A percentile compares a stretch with the other conserved stretches of the same genome.
Conservation (phyloP, 1,140 invertebrate genomes). For the Calosoma granatense region DNA sequence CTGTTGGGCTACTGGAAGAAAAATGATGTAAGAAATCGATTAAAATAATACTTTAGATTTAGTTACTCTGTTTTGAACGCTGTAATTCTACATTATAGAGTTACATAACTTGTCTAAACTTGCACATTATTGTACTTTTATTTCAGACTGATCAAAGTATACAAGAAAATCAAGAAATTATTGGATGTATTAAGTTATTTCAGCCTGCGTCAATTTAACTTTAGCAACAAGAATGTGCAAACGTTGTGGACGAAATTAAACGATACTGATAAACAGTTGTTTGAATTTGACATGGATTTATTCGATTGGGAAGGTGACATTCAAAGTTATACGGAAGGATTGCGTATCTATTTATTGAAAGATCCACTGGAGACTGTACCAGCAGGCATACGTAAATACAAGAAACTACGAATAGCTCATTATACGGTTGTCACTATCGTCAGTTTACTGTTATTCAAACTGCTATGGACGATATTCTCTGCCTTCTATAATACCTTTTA, state of each 20-base stretch:
- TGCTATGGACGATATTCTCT: conserved; percentile 1
- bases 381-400: conserved; percentile 26
- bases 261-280: conserved; percentile 43
- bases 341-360: conserved; percentile 58
- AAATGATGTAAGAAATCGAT: too few species aligned
- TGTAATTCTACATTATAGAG: too few species aligned
- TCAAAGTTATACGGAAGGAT: conserved; percentile 49
- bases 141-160: conserved; percentile 52
- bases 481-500: too few species aligned
- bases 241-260: conserved; percentile 40
- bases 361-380: conserved; percentile 57
- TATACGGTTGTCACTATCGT: conserved; percentile 11
- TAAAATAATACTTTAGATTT: too few species aligned
- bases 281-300: conserved; percentile 45
- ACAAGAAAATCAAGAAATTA: conserved; percentile 57
- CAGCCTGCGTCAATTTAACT: conserved; percentile 39
- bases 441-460: conserved; percentile 5
- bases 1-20: too few species aligned
- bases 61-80: too few species aligned
- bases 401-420: conserved; percentile 12
- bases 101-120: too few species aligned
- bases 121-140: too few species aligned
- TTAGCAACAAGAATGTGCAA: conserved; percentile 47
- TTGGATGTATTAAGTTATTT: conserved; percentile 48
- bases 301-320: conserved; percentile 49